Base-by-base conservation (phyloP, 2,888 invertebrate species). In the Pandemis corylana region DNA sequence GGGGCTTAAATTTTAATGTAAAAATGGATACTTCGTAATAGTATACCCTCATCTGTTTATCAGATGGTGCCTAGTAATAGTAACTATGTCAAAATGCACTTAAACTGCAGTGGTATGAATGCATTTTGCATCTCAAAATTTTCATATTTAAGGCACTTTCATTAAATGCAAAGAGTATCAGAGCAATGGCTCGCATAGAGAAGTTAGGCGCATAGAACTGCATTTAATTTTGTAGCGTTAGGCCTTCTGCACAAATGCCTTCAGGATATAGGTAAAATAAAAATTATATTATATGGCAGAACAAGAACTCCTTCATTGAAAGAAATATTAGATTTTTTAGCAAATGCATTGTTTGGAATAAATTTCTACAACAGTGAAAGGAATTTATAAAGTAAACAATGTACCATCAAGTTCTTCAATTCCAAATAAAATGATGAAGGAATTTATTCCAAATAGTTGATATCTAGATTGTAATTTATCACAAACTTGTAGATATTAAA, bases 401-500 rank as follows among this genome's bases (percentile, higher is more conserved):
- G 72, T 72, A 75, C 75, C 46, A 49, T 44, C 20, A 53, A 63
- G 53, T 63, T 63, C 53, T 70, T 61, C 59, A 51, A 51, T 36
- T 10, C 36, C 36, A 61, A 28, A 5, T 36, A 36, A 3, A 1
- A 36, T 3, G 61, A 61, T 36, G 5, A 56, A 59, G 56, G 59
- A 28, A 12, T 59, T 67, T 67, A 41, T 67, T 28, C 53, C 67
- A 67, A 41, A 51, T 53, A 68, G 42, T 65, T 44, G 44, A 12
- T 28, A 74, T 59, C 61, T 86, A 86, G 82, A 79, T 76, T 78
- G 76, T 84, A 83, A 81, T 49, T 76, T 80, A 82, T 85, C 86
- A 88, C 86, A 81, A 80, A 86, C 81, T 81, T 89, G 91, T 91
- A 92, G 90, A 89, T 89, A 89, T 85, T 88, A 87, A 91, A 85